Evolutionary conservation across 2,797 vertebrate genomes (phyloP), one percentile per base, ranked within the genome.

Genomic region (Kryptopterus vitreolus): DNA sequence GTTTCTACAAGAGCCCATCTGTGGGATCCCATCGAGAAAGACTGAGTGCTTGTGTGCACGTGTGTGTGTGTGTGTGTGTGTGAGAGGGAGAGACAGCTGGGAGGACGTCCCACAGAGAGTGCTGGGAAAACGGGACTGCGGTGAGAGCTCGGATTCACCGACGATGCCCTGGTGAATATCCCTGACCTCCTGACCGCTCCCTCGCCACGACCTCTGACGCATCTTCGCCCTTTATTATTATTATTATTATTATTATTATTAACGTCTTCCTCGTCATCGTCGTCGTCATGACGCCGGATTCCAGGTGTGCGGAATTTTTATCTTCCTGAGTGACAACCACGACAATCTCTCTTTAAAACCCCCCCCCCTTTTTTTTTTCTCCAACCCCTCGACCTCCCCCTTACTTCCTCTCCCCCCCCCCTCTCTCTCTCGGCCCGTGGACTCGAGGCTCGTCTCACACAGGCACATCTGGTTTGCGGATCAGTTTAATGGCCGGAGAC

Each of bases 21-120:
- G 96, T 95, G 94, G 90, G 90, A 89, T 94, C 94, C 94, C 95
- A 93, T 96, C 93, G 94, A 92, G 87, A 87, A 86, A 65, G 82
- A 57, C 50, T 53, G 57, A 29, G 65, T 4, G 18, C 86, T 89
- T 89, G 88, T 90, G 89, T 85, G 89, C 16, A 20, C 15, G 68
- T 31, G 68, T 12, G 68, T 22, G 29, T 11, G 86, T 82, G 85
- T 87, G 89, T 89, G 90, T 70, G 66, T 70, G 68, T 70, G 65
- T 85, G 85, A 57, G 70, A 35, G 29, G 57, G 38, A 85, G 88
- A 72, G 73, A 95, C 95, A 96, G 95, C 95, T 96, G 96, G 94
- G 92, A 96, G 92, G 92, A 94, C 95, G 94, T 92, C 91, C 90
- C 92, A 84, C 90, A 78, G 87, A 89, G 88, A 89, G 72, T 76